These are phyloP conservation scores for Bambusicola thoracicus DNA, from an alignment of 2,113 vertebrate species.

Conservation along the genomic window DNA sequence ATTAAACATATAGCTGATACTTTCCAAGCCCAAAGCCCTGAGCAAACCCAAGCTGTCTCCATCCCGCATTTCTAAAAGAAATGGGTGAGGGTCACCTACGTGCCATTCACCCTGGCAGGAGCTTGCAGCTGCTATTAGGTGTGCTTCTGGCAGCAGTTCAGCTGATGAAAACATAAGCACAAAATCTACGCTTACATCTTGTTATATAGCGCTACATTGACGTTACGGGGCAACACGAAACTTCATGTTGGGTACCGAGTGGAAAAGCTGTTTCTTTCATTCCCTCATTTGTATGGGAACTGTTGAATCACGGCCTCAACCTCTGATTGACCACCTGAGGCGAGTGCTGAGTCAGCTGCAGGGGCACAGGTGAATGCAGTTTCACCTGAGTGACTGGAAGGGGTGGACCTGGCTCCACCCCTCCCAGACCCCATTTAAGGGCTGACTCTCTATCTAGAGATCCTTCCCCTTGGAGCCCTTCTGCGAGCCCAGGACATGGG, in stretches of 20 bases:
- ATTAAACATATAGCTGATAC: background rate
- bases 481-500: no score
- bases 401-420: no score
- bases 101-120: background rate
- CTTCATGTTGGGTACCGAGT: background rate
- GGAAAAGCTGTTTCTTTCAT: background rate
- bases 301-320: no score
- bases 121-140: background rate
- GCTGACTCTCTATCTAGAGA: no score
- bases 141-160: background rate
- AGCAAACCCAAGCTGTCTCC: background rate
- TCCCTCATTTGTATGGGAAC: no score
- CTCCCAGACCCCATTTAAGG: no score
- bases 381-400: no score
- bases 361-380: no score
- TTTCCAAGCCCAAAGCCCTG: background rate
- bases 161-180: background rate
- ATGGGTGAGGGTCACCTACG: background rate
- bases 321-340: no score
- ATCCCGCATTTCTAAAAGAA: background rate
- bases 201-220: background rate
- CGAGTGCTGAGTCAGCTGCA: no score
- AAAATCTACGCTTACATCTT: background rate
- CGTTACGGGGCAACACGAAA: background rate
- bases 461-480: no score